Conservation (phyloP, 2,888 invertebrate genomes). For the Epistrophe eligans region DNA sequence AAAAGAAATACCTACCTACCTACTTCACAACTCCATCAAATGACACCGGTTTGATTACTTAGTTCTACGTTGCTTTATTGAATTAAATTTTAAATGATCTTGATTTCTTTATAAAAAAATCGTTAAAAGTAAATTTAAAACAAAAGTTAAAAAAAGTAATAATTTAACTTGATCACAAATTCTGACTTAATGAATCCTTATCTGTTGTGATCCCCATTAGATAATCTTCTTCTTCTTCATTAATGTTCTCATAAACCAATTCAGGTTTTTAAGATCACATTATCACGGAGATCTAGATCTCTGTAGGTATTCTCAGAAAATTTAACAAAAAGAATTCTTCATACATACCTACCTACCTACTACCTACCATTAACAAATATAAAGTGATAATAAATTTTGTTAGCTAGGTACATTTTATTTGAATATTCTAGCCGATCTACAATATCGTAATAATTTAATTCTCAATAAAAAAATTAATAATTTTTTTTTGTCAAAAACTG, state of each 20-base stretch:
- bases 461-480: too few species aligned
- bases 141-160: background rate
- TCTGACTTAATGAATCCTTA: background rate
- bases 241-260: background rate
- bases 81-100: background rate
- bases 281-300: too few species aligned
- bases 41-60: background rate
- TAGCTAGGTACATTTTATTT: too few species aligned
- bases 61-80: background rate
- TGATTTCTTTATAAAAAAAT: background rate
- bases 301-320: too few species aligned
- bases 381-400: too few species aligned
- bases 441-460: too few species aligned
- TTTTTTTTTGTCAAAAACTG: too few species aligned
- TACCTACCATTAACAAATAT: too few species aligned
- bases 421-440: too few species aligned
- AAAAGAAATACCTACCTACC: background rate
- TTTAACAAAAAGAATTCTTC: too few species aligned
- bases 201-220: background rate
- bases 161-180: background rate
- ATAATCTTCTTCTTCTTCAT: background rate
- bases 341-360: too few species aligned
- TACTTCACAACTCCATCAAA: background rate
- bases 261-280: background rate
- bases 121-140: background rate